Evolutionary conservation across 2,888 invertebrate species (phyloP).

Genomic region (Ditylenchus weischeri): DNA sequence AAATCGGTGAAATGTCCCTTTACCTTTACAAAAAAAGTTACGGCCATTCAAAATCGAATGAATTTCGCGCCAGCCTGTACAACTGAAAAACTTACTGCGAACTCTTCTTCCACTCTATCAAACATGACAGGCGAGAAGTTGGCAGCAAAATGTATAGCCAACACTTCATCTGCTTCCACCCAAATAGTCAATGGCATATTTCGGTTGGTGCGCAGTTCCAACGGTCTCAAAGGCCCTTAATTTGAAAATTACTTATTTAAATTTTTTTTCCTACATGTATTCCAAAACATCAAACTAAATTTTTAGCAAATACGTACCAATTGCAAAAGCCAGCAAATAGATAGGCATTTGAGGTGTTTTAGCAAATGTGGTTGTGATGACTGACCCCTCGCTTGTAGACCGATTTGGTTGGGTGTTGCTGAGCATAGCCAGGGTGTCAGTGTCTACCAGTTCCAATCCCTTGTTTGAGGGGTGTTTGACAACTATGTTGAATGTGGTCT

Average conservation of each 20-base stretch:
- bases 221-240: slow-evolving; percentile 45
- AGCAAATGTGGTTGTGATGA: slow-evolving; percentile 42
- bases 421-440: slow-evolving; percentile 8
- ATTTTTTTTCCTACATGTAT: not conserved
- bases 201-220: slow-evolving; percentile 47
- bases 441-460: slow-evolving; percentile 36
- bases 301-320: slow-evolving; percentile 37
- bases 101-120: slow-evolving; percentile 49
- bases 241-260: slow-evolving; percentile 3
- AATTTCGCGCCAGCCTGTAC: too few relatives aligned
- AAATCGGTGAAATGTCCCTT: too few relatives aligned
- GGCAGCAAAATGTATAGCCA: slow-evolving; percentile 45
- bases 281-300: not conserved
- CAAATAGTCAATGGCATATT: slow-evolving; percentile 52
- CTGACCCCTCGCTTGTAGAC: not conserved
- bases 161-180: slow-evolving; percentile 37
- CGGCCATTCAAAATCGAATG: not conserved
- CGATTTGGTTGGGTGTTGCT: slow-evolving; percentile 3
- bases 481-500: slow-evolving; percentile 52
- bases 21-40: not conserved
- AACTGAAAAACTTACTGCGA: slow-evolving; percentile 34
- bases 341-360: slow-evolving; percentile 61
- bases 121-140: slow-evolving; percentile 51
- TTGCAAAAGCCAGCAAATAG: slow-evolving; percentile 59
- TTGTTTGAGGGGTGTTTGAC: slow-evolving; percentile 35